These are phyloP conservation scores for Eupristina koningsbergeri DNA, from an alignment of 1,140 invertebrate genomes.

Conservation along the genomic window DNA sequence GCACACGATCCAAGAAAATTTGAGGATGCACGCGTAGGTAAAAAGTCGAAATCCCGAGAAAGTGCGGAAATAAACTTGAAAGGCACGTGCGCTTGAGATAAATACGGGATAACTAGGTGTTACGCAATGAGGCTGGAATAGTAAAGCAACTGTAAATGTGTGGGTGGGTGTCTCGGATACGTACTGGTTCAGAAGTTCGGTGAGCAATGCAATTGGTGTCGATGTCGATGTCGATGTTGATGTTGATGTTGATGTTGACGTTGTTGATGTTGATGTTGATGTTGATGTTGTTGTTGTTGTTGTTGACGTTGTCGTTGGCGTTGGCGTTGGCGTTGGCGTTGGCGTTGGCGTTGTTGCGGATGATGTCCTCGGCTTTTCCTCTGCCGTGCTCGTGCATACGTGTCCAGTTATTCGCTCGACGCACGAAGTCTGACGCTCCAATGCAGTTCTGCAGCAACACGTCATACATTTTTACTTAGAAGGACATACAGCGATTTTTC, in stretches of 20 bases:
- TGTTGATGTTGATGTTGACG: neutral
- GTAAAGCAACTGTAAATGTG: no score
- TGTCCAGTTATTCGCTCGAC: neutral
- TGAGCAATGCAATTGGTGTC: conserved; percentile 25
- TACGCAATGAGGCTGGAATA: no score
- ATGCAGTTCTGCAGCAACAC: neutral
- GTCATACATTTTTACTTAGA: no score
- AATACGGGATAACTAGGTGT: no score
- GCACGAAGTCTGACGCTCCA: neutral
- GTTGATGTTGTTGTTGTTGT: neutral
- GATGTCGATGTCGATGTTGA: neutral
- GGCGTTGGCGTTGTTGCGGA: neutral
- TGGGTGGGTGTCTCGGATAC: conserved; percentile 39
- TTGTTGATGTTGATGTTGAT: neutral
- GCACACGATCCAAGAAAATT: no score
- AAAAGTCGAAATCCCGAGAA: no score
- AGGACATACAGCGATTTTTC: no score
- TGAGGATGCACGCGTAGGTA: no score
- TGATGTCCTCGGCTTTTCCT: neutral
- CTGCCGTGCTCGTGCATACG: neutral
- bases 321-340: no score
- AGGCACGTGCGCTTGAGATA: no score
- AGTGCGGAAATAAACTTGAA: no score
- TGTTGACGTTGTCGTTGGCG: neutral
- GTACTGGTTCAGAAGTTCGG: conserved; percentile 56